phyloP scores from a whole-genome alignment of 2,797 vertebrate genomes.

The Sebastes nivosus region DNA sequence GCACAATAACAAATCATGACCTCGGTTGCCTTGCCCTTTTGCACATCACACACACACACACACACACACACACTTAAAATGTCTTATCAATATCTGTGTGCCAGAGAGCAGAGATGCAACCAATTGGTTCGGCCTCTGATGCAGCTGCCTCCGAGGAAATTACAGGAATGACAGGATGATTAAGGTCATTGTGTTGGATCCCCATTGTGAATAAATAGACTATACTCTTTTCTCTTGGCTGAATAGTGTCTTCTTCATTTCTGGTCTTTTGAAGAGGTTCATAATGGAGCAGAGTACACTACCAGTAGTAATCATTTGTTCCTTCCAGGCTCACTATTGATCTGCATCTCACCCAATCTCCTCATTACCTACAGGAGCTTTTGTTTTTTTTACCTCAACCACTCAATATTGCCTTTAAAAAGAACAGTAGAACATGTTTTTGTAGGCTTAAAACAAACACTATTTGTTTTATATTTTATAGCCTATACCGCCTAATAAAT shows the following conservation, averaged over 20 bases:
- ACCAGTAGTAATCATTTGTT: conserved; percentile 20
- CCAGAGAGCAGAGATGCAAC: neutral
- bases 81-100: conserved; percentile 20
- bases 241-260: conserved; percentile 33
- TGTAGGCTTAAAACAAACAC: neutral
- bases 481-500: too few species aligned
- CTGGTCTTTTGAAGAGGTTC: conserved; percentile 34
- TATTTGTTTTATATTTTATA: neutral
- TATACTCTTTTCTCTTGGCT: neutral
- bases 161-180: conserved; percentile 31
- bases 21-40: neutral
- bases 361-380: neutral
- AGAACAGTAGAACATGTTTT: neutral
- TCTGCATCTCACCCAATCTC: conserved; percentile 8
- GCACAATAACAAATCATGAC: conserved; percentile 1
- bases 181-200: conserved; percentile 29
- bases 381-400: neutral
- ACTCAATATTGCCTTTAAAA: neutral
- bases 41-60: neutral
- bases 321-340: conserved; percentile 49
- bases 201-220: conserved; percentile 6
- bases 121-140: conserved; percentile 1
- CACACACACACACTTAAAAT: neutral
- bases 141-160: conserved; percentile 22
- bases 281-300: conserved; percentile 15